phyloP scores from a whole-genome alignment of 2,113 vertebrate species.

The Morone chrysops region DNA sequence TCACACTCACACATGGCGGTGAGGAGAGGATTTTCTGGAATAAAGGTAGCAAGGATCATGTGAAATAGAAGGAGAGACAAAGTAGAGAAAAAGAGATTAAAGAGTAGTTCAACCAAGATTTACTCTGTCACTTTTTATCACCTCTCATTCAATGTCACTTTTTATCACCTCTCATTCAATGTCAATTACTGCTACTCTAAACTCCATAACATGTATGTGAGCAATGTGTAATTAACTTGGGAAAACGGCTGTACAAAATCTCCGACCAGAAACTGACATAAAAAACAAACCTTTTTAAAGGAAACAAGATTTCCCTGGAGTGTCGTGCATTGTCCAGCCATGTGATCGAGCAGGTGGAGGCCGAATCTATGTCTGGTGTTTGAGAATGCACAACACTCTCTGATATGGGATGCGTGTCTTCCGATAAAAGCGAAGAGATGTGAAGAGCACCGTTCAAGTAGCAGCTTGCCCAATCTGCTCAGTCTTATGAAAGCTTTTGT shows the following conservation, averaged over 20 bases:
- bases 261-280: slow-evolving; percentile 6
- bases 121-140: slow-evolving; percentile 35
- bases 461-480: slow-evolving; percentile 70
- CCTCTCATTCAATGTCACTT: slow-evolving; percentile 43
- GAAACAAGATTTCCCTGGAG: slow-evolving; percentile 28
- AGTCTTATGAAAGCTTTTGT: slow-evolving; percentile 79
- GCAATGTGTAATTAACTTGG: slow-evolving; percentile 20
- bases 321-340: slow-evolving; percentile 29
- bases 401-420: slow-evolving; percentile 54
- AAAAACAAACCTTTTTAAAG: slow-evolving; percentile 7
- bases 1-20: slow-evolving; percentile 39
- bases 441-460: slow-evolving; percentile 67
- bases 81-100: background rate
- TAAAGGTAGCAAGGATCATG: slow-evolving; percentile 51
- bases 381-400: slow-evolving; percentile 33
- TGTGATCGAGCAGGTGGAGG: slow-evolving; percentile 46
- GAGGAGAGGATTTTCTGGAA: slow-evolving; percentile 45
- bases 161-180: slow-evolving; percentile 52
- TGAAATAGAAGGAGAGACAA: slow-evolving; percentile 28
- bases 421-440: slow-evolving; percentile 60
- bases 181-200: slow-evolving; percentile 23
- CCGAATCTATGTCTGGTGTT: slow-evolving; percentile 42
- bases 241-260: slow-evolving; percentile 7
- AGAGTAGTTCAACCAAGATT: slow-evolving; percentile 17
- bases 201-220: background rate